Conservation (phyloP, 2,888 invertebrate genomes). For the Tetranychus piercei region DNA sequence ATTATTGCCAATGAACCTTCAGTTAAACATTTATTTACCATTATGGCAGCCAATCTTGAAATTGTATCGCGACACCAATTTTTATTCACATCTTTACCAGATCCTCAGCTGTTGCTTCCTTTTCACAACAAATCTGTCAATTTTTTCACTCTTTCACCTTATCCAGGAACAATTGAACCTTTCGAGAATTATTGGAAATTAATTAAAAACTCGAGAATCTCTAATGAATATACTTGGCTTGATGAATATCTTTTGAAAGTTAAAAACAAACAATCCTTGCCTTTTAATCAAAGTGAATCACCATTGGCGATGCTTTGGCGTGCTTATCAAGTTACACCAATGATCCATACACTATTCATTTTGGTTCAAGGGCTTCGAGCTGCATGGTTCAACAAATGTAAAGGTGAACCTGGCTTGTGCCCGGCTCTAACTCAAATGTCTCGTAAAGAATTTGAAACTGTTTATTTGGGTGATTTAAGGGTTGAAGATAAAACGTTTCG, state of each 20-base stretch:
- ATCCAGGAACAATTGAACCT: constrained; percentile 18
- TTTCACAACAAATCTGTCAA: background rate
- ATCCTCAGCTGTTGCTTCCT: constrained; percentile 13
- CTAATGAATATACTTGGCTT: background rate
- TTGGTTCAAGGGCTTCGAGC: constrained; percentile 29
- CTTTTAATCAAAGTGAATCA: background rate
- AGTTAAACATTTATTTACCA: constrained; percentile 17
- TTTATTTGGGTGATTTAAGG: constrained; percentile 27
- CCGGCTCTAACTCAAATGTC: constrained; percentile 26
- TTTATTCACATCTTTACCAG: constrained; percentile 24
- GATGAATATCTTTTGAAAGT: background rate
- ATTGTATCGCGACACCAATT: constrained; percentile 22
- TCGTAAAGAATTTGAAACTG: constrained; percentile 27
- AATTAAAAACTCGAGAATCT: background rate
- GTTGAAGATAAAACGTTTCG: constrained; percentile 25
- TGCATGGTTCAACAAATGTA: constrained; percentile 29
- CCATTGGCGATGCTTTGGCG: constrained; percentile 23
- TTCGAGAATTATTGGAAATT: constrained; percentile 24
- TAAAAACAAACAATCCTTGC: background rate
- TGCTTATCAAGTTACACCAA: constrained; percentile 25
- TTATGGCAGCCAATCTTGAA: constrained; percentile 15
- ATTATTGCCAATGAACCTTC: constrained; percentile 19
- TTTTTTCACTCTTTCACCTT: constrained; percentile 22
- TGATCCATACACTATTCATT: constrained; percentile 29
- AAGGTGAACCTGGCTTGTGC: constrained; percentile 26